These are phyloP conservation scores for Polydrusus cervinus DNA, from an alignment of 2,888 invertebrate genomes.

Conservation along the genomic window DNA sequence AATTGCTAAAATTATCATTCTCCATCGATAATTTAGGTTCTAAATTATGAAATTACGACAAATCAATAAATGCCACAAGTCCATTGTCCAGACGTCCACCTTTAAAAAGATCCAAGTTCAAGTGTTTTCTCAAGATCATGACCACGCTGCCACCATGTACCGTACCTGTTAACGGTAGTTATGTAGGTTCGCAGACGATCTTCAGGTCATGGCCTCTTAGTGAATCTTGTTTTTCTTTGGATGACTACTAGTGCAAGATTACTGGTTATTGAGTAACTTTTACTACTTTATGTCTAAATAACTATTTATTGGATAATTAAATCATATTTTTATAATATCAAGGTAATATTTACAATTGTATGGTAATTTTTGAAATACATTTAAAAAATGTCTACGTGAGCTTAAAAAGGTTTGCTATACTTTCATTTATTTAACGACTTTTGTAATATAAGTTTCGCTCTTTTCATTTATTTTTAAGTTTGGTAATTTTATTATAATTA, in stretches of 20 bases:
- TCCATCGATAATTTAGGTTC: not conserved
- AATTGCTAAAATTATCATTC: too few relatives aligned
- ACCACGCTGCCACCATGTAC: conserved; percentile 1
- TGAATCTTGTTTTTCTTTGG: conserved; percentile 20
- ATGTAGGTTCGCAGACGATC: conserved; percentile 6
- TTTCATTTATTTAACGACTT: too few relatives aligned
- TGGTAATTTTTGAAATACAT: too few relatives aligned
- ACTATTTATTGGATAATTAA: too few relatives aligned
- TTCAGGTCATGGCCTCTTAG: conserved; percentile 20
- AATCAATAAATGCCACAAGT: not conserved
- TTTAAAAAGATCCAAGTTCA: conserved; percentile 18
- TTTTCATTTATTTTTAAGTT: too few relatives aligned
- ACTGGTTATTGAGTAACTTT: conserved; percentile 8
- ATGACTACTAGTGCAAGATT: conserved; percentile 8
- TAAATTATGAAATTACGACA: not conserved
- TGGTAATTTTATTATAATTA: too few relatives aligned
- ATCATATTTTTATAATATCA: too few relatives aligned
- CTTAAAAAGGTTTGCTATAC: too few relatives aligned
- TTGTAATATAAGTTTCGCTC: too few relatives aligned
- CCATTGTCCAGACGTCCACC: conserved; percentile 16
- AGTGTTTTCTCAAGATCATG: conserved; percentile 25
- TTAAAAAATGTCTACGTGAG: too few relatives aligned
- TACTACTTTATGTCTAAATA: conserved; percentile 2
- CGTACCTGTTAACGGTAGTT: not conserved
- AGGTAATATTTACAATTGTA: too few relatives aligned